A percentile compares a stretch with the other conserved stretches of the same genome.
Evolutionary conservation across 92 coral and sea anemone species (phyloP).

Genomic region (Umimayanthus chanpuru): DNA sequence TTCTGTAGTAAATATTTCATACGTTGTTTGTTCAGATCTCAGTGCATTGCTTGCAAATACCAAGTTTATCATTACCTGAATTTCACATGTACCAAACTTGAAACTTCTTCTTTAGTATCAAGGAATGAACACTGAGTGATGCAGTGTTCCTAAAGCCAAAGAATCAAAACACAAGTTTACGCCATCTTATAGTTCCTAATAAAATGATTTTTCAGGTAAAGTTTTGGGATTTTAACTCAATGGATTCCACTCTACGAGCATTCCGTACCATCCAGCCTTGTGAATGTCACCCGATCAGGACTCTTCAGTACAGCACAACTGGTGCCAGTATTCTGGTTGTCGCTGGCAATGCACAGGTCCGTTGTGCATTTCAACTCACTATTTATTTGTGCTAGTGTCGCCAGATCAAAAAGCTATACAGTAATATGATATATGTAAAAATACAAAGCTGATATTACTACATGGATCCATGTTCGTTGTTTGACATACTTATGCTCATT

Average conservation of each 20-base stretch:
- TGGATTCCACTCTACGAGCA: slow-evolving; percentile 86
- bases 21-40: no score
- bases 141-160: not conserved
- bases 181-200: not conserved
- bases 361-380: not conserved
- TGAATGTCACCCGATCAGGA: slow-evolving; percentile 92
- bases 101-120: no score
- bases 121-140: no score
- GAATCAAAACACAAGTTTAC: no score
- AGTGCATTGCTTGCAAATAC: no score
- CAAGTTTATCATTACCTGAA: no score
- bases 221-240: slow-evolving; percentile 98
- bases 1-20: no score
- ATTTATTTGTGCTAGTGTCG: not conserved
- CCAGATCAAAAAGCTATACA: not conserved
- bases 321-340: slow-evolving; percentile 88
- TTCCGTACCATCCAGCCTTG: slow-evolving; percentile 92
- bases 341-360: slow-evolving; percentile 97
- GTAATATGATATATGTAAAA: slow-evolving; percentile 43
- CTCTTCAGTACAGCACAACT: slow-evolving; percentile 90
- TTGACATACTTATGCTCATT: no score
- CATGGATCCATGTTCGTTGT: no score
- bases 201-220: slow-evolving; percentile 57
- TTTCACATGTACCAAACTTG: no score
- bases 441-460: no score